Evolutionary conservation across 2,888 invertebrate species (phyloP), one percentile per base, ranked within the genome.

Genomic region (Stegophylla sp.): DNA sequence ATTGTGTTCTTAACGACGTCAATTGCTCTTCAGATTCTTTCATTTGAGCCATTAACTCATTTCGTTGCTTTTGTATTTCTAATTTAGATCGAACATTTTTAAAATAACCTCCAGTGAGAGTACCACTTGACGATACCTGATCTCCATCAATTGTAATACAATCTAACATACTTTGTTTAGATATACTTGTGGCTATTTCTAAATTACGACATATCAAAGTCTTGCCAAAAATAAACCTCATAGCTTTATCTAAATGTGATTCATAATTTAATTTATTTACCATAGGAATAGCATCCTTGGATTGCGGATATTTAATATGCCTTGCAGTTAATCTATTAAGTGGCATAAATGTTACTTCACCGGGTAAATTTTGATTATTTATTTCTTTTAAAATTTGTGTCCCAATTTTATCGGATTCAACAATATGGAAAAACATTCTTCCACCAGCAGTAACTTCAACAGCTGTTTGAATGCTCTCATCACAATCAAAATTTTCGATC

Each of bases 261-360:
- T 96, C 95, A 86, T 94, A 99, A 83, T 93, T 93, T 73, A 99
- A 87, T 86, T 96, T 95, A 45, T 94, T 94, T 81, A 98, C 96
- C 97, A 99, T 98, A 1, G 98, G 96, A 86, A 98, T 96, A 12
- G 98, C 98, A 87, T 99, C 97, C 77, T 89, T 88, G 84, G 91
- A 92, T 84, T 91, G 89, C 0, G 93, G 93, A 86, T 93, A 93
- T 84, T 90, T 89, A 74, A 89, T 89, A 69, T 88, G 88, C 83
- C 90, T 88, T 0, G 91, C 91, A 84, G 95, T 94, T 45, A 99
- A 89, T 63, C 98, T 90, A 89, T 99, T 99, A 67, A 99, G 88
- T 0, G 99, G 99, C 96, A 98, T 98, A 86, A 99, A 99, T 0
- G 98, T 99, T 0, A 98, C 97, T 89, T 99, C 99, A 0, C 99